phyloP scores from a whole-genome alignment of 2,797 vertebrate genomes.

The Echiichthys vipera region DNA sequence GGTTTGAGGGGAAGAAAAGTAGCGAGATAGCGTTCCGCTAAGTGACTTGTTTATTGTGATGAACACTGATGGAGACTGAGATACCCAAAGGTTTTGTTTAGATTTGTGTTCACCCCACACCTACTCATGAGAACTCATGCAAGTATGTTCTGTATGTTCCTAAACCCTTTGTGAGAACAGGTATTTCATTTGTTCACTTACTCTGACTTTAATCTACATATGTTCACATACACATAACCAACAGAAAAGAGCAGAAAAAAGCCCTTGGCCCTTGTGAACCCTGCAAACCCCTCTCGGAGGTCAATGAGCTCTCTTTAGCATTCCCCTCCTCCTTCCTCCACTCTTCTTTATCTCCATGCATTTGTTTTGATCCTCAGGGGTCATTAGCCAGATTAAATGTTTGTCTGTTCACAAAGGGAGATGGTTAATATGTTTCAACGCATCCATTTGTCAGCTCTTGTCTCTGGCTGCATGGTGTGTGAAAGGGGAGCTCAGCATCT shows the following conservation, averaged over 20 bases:
- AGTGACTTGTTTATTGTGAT: conserved; percentile 75
- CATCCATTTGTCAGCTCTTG: conserved; percentile 83
- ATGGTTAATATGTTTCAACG: conserved; percentile 88
- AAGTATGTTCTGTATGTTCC: conserved; percentile 28
- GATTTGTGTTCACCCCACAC: conserved; percentile 51
- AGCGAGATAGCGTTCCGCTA: conserved; percentile 55
- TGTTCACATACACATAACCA: conserved; percentile 32
- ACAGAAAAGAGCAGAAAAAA: conserved; percentile 34
- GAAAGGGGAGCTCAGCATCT: conserved; percentile 75
- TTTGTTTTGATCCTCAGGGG: conserved; percentile 83
- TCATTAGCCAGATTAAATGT: conserved; percentile 86
- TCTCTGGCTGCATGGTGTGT: conserved; percentile 63
- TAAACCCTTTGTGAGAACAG: conserved; percentile 20
- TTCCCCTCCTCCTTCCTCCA: conserved; percentile 46
- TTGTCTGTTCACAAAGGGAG: conserved; percentile 83
- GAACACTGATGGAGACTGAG: conserved; percentile 62
- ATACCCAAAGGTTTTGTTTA: conserved; percentile 63
- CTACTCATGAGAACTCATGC: neutral
- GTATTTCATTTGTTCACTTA: conserved; percentile 34
- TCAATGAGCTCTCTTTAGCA: conserved; percentile 75
- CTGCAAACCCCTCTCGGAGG: conserved; percentile 66
- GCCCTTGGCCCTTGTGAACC: conserved; percentile 69
- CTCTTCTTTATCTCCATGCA: conserved; percentile 72
- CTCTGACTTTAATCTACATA: conserved; percentile 29
- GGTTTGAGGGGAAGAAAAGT: conserved; percentile 53